Evolutionary conservation across 1,140 invertebrate genomes (phyloP), one percentile per base, ranked within the genome.

Genomic region (Parasteatoda tepidariorum): DNA sequence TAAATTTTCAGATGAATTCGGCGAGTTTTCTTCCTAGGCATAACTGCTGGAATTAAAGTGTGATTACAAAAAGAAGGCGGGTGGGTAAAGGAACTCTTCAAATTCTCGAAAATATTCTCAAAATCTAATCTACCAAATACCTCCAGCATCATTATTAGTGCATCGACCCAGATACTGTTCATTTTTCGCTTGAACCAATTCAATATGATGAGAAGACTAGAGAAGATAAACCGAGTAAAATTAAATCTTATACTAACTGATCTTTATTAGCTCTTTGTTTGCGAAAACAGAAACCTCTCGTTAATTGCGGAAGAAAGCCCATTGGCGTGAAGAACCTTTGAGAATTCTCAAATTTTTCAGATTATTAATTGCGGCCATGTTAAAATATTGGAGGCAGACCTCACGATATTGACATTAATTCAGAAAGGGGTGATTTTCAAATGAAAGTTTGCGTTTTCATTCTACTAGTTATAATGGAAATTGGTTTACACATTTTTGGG

Each of bases 181-280:
- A 74, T 61, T 61, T 74, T 74, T 74, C 54, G 71, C 2, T 18
- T n/a, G 55, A 74, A 74, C 34, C 55, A 59, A 59, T 34, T 22
- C 4, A 38, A 59, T 30, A 24, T 31, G 9, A 48, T 48, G 38
- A 48, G 38, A 48, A 2, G n/a, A n/a, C n/a, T 34, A 55, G 31
- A 11, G 24, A 24, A 24, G 54, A 1, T n/a, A 28, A 61, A 74
- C 34, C 71, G 38, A 61, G n/a, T 30, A 41, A 61, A 74, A 74
- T 61, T 74, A 59, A 74, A 74, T 61, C 54, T 61, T 38, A 74
- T 22, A 33, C n/a, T 74, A 59, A 61, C 30, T 34, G 30, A 24
- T 26, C 33, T 61, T 11, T 24, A 24, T 7, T 59, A n/a, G 28
- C 28, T 74, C 13, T 30, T 59, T 59, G 57, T 38, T 61, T 59